Evolutionary conservation across 2,888 invertebrate genomes (phyloP), one percentile per base, ranked within the genome.

Genomic region (Sepioteuthis lessoniana): DNA sequence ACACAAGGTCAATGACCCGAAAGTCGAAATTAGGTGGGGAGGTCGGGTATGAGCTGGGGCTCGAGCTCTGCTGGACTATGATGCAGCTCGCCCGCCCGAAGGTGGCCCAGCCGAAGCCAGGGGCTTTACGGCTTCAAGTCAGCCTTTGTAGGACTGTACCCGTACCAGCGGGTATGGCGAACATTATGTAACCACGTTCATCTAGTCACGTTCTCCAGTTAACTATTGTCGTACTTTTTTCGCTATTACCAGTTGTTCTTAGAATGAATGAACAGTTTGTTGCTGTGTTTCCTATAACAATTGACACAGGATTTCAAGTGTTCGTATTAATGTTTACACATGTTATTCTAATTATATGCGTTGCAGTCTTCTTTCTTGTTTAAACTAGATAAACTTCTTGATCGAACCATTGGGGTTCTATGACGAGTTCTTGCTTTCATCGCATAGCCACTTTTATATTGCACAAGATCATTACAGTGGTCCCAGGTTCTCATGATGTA

Each of bases 401-500:
- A 98, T 95, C 98, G 97, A 96, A 98, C 98, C 96, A 98, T 98
- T 93, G 98, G 98, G 42, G 98, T 98, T 95, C 98, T 98, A 97
- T 98, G 98, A 94, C 98, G 98, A 19, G 98, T 98, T 97, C 98
- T 98, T 1, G 98, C 98, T 94, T 98, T 98, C 90, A 99, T 98
- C 93, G 98, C 97, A 97, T 98, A 99, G 94, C 98, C 98, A 16
- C 98, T 98, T 97, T 99, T 99, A 97, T 98, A 99, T 96, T 99
- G 99, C 95, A 98, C 97, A 46, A 98, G 97, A 97, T 99, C 99
- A 95, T 98, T 98, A 94, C 98, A 98, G 0, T 98, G 98, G 97
- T 99, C 98, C 99, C 99, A 99, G 0, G 99, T 98, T 91, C 99
- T 97, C 94, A 98, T 97, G 95, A 97, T 97, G 95, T n/a, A n/a